A percentile compares a stretch with the other conserved stretches of the same genome.
phyloP scores from a whole-genome alignment of 2,113 vertebrate species.

The Okapia johnstoni region DNA sequence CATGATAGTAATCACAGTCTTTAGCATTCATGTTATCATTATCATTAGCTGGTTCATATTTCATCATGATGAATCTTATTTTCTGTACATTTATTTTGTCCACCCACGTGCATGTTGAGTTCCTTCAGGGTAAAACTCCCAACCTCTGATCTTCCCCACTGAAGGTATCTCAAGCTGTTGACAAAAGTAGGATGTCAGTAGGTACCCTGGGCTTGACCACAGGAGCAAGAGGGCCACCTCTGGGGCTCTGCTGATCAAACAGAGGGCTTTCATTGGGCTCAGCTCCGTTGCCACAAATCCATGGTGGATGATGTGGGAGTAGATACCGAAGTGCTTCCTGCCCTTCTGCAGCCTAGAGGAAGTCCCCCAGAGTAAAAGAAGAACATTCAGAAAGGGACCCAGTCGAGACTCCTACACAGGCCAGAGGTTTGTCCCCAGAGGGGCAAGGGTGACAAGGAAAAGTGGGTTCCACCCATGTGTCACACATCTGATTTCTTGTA shows the following conservation, averaged over 20 bases:
- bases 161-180: background rate
- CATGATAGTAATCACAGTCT: too few species aligned
- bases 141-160: background rate
- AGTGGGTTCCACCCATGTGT: fast-evolving
- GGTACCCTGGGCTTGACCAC: fast-evolving
- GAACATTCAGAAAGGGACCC: background rate
- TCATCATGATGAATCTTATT: background rate
- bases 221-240: background rate
- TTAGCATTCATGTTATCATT: background rate
- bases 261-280: too few species aligned
- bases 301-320: background rate
- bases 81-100: background rate
- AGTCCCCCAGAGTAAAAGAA: background rate
- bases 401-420: fast-evolving
- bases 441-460: background rate
- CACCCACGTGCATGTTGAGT: fast-evolving
- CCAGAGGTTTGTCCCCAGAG: background rate
- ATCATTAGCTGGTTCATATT: too few species aligned
- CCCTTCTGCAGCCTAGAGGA: background rate
- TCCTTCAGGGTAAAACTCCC: background rate
- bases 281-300: too few species aligned
- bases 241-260: fast-evolving
- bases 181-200: background rate
- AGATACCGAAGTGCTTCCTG: background rate
- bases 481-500: background rate